phyloP scores from a whole-genome alignment of 2,113 vertebrate genomes.

The Macroglossus sobrinus region DNA sequence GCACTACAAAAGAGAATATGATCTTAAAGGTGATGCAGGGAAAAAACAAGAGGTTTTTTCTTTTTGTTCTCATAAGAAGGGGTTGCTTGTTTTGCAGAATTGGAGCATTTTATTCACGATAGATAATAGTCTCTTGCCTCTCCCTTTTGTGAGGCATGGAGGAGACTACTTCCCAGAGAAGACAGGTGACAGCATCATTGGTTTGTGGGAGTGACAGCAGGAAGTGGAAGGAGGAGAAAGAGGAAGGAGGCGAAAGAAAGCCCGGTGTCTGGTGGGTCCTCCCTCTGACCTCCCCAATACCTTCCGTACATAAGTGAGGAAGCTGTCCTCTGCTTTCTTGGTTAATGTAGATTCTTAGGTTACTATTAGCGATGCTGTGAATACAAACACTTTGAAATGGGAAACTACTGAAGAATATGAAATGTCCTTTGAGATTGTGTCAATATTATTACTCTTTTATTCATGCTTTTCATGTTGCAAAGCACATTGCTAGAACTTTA shows the following conservation, averaged over 20 bases:
- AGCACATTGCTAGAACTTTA: not conserved
- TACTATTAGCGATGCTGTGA: not conserved
- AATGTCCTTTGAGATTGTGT: not conserved
- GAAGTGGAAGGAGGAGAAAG: not conserved
- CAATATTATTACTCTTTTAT: not conserved
- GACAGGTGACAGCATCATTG: accelerated
- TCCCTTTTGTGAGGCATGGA: not conserved
- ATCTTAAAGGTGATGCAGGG: not conserved
- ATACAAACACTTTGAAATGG: not conserved
- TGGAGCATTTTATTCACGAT: not conserved
- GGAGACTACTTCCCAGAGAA: not conserved
- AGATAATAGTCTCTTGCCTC: no score
- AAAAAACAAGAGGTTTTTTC: not conserved
- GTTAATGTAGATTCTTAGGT: not conserved
- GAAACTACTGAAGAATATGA: not conserved
- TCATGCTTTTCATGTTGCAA: not conserved
- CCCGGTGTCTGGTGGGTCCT: not conserved
- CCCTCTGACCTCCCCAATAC: not conserved
- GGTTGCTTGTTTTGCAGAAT: not conserved
- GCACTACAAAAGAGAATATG: not conserved
- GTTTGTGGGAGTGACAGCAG: not conserved
- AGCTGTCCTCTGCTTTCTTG: not conserved
- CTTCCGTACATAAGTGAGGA: not conserved
- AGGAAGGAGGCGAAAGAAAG: not conserved
- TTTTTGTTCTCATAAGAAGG: not conserved